Conservation (phyloP, 2,797 vertebrate genomes). For the Pseudopleuronectes americanus region DNA sequence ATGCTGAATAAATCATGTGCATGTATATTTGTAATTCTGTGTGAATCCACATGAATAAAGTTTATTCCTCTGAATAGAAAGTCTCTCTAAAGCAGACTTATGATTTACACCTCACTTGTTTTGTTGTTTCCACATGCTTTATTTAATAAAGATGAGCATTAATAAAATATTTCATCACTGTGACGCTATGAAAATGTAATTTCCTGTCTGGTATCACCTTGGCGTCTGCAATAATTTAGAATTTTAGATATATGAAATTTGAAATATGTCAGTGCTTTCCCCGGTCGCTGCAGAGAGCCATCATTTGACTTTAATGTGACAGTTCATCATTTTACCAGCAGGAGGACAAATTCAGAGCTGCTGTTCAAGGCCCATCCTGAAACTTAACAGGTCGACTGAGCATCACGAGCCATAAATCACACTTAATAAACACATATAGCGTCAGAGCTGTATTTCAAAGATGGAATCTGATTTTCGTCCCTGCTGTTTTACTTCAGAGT, state of each 20-base stretch:
- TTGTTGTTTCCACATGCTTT: not conserved
- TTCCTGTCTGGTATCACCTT: not conserved
- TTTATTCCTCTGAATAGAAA: not conserved
- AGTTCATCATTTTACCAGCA: conserved; percentile 59
- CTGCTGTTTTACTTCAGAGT: conserved; percentile 9
- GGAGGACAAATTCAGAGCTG: conserved; percentile 48
- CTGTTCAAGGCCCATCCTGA: no score
- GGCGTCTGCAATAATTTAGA: not conserved
- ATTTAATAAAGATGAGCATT: conserved; percentile 21
- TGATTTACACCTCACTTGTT: no score
- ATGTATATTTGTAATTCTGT: not conserved
- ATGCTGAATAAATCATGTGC: not conserved
- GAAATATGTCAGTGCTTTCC: no score
- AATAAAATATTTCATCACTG: conserved; percentile 12
- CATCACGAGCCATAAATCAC: not conserved
- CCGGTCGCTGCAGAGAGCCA: not conserved
- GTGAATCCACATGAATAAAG: conserved; percentile 1
- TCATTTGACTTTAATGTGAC: conserved; percentile 32
- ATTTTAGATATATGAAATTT: no score
- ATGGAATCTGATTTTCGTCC: not conserved
- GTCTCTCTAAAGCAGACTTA: not conserved
- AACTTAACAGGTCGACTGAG: not conserved
- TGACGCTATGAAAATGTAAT: not conserved
- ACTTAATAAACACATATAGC: not conserved
- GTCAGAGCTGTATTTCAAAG: no score